These are phyloP conservation scores for Coendou prehensilis DNA, from an alignment of 2,797 vertebrate genomes.

Conservation along the genomic window DNA sequence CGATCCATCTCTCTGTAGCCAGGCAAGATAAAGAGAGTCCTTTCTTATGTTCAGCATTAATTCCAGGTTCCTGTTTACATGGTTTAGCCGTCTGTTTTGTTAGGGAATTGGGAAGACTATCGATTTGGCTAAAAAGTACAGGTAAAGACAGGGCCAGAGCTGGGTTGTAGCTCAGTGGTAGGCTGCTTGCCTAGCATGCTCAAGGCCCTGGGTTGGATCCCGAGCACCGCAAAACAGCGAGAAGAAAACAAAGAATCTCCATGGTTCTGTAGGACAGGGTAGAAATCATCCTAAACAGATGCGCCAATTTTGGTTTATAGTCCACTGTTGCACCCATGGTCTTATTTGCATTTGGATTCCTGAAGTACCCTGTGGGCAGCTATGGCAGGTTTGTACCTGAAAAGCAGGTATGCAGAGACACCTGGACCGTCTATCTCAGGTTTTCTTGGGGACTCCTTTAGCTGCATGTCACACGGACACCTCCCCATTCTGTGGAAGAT, in stretches of 20 bases:
- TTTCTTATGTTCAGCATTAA: background rate
- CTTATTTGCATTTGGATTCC: background rate
- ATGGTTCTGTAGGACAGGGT: background rate
- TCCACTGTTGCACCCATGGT: background rate
- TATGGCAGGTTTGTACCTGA: background rate
- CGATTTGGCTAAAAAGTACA: background rate
- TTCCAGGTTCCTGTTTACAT: background rate
- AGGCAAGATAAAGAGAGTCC: background rate
- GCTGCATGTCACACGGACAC: fast-evolving
- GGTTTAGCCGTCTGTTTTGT: background rate
- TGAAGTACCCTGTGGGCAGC: background rate
- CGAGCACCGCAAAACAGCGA: background rate
- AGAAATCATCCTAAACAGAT: background rate
- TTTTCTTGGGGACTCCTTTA: background rate
- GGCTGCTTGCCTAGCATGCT: background rate
- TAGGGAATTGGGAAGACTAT: background rate
- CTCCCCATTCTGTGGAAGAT: background rate
- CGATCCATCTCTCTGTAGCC: background rate
- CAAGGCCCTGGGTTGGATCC: background rate
- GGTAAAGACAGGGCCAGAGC: background rate
- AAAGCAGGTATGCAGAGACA: background rate
- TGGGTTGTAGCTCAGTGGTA: background rate
- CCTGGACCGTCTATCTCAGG: background rate
- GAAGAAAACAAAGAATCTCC: background rate
- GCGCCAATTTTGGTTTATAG: background rate